phyloP scores from a whole-genome alignment of 2,797 vertebrate species.

The Crypturellus tataupa region DNA sequence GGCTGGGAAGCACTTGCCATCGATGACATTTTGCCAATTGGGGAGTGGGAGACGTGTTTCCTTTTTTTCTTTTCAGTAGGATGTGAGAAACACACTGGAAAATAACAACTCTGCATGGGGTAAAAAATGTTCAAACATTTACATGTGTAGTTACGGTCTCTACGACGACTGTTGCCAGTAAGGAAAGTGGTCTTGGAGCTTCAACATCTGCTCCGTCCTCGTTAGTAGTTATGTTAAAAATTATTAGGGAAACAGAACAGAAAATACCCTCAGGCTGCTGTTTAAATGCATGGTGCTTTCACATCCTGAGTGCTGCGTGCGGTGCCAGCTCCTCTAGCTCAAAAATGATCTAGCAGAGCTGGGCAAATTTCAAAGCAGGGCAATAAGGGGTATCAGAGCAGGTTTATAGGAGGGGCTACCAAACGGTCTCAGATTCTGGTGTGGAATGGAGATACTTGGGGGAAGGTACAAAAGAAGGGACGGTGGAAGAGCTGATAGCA shows the following conservation, averaged over 20 bases:
- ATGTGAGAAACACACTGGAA: neutral
- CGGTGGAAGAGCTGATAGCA: neutral
- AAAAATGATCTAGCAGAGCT: slow-evolving; percentile 22
- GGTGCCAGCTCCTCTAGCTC: slow-evolving; percentile 30
- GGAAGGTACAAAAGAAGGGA: neutral
- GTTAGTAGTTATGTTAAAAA: slow-evolving; percentile 48
- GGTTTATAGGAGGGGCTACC: neutral
- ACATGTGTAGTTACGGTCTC: neutral
- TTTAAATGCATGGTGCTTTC: slow-evolving; percentile 39
- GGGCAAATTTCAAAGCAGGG: slow-evolving; percentile 1
- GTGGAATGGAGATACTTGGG: neutral
- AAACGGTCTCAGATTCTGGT: neutral
- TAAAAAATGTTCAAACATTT: neutral
- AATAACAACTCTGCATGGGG: neutral
- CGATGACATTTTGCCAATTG: neutral
- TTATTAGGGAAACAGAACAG: slow-evolving; percentile 46
- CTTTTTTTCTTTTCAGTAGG: neutral
- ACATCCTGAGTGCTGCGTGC: neutral
- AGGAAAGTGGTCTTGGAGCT: slow-evolving; percentile 36
- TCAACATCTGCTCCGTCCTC: slow-evolving; percentile 20
- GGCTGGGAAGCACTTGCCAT: neutral
- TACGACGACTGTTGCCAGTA: slow-evolving; percentile 13
- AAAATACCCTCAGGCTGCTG: slow-evolving; percentile 28
- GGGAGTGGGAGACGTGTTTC: too few relatives aligned
- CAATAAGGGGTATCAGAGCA: slow-evolving; percentile 29